A percentile compares a stretch with the other conserved stretches of the same genome.
phyloP scores from a whole-genome alignment of 2,888 invertebrate genomes.

The Drosophila pullipes region DNA sequence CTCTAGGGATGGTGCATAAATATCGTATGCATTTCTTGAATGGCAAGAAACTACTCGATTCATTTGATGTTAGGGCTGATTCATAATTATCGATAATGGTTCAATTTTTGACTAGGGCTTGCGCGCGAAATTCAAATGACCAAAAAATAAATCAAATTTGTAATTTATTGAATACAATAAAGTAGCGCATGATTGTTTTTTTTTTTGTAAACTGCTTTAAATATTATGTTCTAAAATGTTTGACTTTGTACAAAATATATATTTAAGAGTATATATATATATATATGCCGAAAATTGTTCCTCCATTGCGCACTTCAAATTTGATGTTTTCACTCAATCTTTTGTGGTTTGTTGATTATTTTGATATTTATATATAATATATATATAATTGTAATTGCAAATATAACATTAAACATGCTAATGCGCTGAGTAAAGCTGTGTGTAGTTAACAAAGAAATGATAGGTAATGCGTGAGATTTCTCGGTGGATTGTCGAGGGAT shows the following conservation, averaged over 20 bases:
- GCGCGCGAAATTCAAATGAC: constrained; percentile 29
- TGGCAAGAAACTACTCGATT: constrained; percentile 1
- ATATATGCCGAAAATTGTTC: constrained; percentile 79
- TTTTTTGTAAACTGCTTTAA: constrained; percentile 64
- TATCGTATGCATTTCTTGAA: background rate
- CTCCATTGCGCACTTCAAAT: constrained; percentile 63
- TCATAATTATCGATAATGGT: constrained; percentile 6
- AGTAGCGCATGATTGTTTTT: constrained; percentile 67
- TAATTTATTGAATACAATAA: constrained; percentile 76
- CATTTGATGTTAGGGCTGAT: background rate
- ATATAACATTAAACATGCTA: constrained; percentile 27
- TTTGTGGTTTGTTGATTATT: constrained; percentile 42
- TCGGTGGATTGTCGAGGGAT: constrained; percentile 75
- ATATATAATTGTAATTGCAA: constrained; percentile 22
- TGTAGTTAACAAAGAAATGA: constrained; percentile 16
- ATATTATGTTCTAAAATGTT: constrained; percentile 76
- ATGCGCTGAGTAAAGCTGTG: constrained; percentile 18
- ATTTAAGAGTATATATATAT: constrained; percentile 50
- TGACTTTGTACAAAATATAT: constrained; percentile 80
- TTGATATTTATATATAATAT: constrained; percentile 35
- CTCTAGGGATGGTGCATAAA: constrained; percentile 7
- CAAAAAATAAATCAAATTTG: constrained; percentile 47
- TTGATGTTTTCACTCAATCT: constrained; percentile 71
- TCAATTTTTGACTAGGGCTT: background rate
- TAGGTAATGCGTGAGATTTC: constrained; percentile 40